A percentile compares a stretch with the other conserved stretches of the same genome.
Conservation (phyloP, 2,888 invertebrate genomes). For the Drosophila paramelanica region DNA sequence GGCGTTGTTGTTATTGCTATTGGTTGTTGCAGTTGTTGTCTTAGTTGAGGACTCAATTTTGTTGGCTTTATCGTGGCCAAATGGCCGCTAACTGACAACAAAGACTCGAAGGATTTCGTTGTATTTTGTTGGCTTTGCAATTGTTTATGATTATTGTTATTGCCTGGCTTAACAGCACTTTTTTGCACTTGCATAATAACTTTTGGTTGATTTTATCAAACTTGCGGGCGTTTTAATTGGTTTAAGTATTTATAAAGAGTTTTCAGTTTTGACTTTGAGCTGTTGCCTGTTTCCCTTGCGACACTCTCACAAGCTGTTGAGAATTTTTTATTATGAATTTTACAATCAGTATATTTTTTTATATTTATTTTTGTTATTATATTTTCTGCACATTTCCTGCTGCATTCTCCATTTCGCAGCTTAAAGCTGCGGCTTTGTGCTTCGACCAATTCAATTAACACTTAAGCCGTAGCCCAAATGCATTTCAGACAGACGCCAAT, state of each 20-base stretch:
- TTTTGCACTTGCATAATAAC: constrained; percentile 67
- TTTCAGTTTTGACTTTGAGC: constrained; percentile 24
- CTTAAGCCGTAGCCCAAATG: constrained; percentile 65
- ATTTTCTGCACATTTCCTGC: constrained; percentile 12
- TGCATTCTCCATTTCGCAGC: constrained; percentile 18
- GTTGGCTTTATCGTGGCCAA: constrained; percentile 61
- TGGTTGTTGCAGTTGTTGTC: constrained; percentile 31
- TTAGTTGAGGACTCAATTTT: constrained; percentile 65
- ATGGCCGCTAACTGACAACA: constrained; percentile 50
- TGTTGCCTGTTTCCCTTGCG: constrained; percentile 15
- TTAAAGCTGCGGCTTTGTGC: constrained; percentile 34
- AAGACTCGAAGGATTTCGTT: constrained; percentile 27
- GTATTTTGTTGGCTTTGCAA: constrained; percentile 47
- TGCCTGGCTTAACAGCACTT: constrained; percentile 34
- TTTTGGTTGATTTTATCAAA: constrained; percentile 12
- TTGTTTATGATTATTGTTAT: constrained; percentile 24
- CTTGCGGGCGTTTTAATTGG: constrained; percentile 19
- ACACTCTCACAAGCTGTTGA: constrained; percentile 42
- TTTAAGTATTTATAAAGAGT: constrained; percentile 4
- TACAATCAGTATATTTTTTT: background rate
- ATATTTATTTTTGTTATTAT: background rate
- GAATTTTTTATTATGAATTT: background rate
- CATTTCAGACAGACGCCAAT: constrained; percentile 65
- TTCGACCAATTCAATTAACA: constrained; percentile 68
- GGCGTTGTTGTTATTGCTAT: constrained; percentile 27